Evolutionary conservation across 23 tunicate genomes (phyloP).

Genomic region (Oikopleura albicans): DNA sequence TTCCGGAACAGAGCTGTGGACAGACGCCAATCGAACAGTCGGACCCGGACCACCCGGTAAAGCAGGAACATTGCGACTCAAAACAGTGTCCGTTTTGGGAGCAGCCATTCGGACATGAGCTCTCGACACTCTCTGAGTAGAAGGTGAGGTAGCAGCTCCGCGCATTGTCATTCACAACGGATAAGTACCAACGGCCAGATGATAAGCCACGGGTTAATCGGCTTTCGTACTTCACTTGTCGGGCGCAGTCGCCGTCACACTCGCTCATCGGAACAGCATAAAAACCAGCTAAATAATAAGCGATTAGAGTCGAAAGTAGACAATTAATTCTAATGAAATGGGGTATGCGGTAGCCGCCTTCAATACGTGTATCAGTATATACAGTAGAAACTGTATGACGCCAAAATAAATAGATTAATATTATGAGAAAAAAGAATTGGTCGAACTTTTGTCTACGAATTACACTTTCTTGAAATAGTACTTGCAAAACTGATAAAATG

Average conservation of each 20-base stretch:
- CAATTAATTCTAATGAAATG: too few relatives aligned
- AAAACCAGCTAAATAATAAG: background rate
- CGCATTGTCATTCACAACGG: background rate
- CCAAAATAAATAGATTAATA: too few relatives aligned
- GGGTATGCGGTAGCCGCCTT: too few relatives aligned
- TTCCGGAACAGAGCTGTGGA: background rate
- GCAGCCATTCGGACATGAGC: background rate
- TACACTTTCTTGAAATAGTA: too few relatives aligned
- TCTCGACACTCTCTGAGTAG: background rate
- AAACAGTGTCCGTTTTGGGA: conserved; percentile 9
- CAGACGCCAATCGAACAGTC: conserved; percentile 1
- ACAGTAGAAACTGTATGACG: too few relatives aligned
- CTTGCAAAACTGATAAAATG: too few relatives aligned
- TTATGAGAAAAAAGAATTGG: too few relatives aligned
- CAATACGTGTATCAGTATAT: too few relatives aligned
- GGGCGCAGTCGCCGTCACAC: background rate
- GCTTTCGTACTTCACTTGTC: background rate
- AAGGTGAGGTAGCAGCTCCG: background rate
- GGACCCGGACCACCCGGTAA: background rate
- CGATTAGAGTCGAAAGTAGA: too few relatives aligned
- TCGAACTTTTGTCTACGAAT: too few relatives aligned
- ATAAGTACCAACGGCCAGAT: background rate
- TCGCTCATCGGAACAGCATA: background rate
- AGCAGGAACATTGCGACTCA: conserved; percentile 1
- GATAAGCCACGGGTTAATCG: background rate